Conservation (phyloP, 1,140 invertebrate species). For the Penaeus vannamei region DNA sequence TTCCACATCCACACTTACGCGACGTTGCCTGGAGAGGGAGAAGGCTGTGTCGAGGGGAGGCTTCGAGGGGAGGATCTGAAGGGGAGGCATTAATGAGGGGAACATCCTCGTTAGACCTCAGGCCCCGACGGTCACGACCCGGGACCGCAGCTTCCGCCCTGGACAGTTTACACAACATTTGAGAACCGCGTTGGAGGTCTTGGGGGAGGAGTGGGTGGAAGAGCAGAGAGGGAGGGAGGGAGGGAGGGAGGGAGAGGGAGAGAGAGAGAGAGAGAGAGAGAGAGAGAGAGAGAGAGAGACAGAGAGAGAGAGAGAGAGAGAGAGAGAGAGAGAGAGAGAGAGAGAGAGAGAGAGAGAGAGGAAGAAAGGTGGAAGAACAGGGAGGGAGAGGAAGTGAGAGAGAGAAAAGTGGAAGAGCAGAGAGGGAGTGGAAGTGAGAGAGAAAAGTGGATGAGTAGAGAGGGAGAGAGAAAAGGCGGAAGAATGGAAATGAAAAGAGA, state of each 20-base stretch:
- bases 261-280: neutral
- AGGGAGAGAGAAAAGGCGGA: too few species aligned
- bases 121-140: constrained; percentile 34
- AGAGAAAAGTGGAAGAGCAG: too few species aligned
- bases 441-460: too few species aligned
- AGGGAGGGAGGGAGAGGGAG: neutral
- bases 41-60: neutral
- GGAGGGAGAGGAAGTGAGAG: too few species aligned
- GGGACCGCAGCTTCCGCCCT: constrained; percentile 46
- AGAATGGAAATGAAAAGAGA: too few species aligned
- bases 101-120: constrained; percentile 50
- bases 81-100: constrained; percentile 49
- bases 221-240: neutral
- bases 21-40: too few species aligned
- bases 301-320: neutral
- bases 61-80: neutral
- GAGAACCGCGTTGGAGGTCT: neutral
- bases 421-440: too few species aligned
- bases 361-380: neutral
- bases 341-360: neutral
- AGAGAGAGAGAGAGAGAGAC: neutral
- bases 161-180: too few species aligned
- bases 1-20: too few species aligned
- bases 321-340: neutral
- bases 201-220: neutral